A percentile compares a stretch with the other conserved stretches of the same genome.
These are phyloP conservation scores for Dreissena rostriformis DNA, from an alignment of 1,140 invertebrate genomes.

Conservation along the genomic window DNA sequence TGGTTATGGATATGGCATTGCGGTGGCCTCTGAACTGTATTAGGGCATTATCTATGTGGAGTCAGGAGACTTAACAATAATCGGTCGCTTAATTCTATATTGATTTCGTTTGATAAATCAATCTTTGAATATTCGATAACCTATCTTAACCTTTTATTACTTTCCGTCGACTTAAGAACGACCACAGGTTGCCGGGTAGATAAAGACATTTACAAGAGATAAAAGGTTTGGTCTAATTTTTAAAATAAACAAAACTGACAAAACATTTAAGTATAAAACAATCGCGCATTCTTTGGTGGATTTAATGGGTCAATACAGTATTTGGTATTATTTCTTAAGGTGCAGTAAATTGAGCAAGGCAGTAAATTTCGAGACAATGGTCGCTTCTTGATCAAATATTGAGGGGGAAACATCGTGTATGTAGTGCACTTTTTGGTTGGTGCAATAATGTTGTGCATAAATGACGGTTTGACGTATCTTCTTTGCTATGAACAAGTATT, in stretches of 20 bases:
- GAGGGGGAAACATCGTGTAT: no score
- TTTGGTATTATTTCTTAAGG: no score
- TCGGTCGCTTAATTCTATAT: constrained; percentile 45
- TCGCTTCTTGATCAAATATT: no score
- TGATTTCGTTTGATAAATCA: constrained; percentile 55
- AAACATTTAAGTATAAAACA: no score
- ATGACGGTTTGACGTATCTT: no score
- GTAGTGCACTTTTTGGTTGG: no score
- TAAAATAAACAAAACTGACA: not conserved
- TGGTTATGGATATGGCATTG: not conserved
- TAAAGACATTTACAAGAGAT: not conserved
- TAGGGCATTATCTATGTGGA: constrained; percentile 46
- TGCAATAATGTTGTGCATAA: no score
- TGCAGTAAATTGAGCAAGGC: no score
- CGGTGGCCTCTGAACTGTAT: not conserved
- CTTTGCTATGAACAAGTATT: no score
- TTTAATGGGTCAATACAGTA: no score
- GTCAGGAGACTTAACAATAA: constrained; percentile 46
- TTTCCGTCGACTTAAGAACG: constrained; percentile 13
- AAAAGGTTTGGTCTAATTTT: constrained; percentile 7
- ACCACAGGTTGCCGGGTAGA: constrained; percentile 1
- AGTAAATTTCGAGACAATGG: no score
- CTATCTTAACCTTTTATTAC: constrained; percentile 54
- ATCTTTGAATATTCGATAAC: constrained; percentile 55
- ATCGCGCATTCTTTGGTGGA: no score